Base-by-base conservation (phyloP, 2,797 vertebrate genomes). In the Hydrocynus forskahlii region DNA sequence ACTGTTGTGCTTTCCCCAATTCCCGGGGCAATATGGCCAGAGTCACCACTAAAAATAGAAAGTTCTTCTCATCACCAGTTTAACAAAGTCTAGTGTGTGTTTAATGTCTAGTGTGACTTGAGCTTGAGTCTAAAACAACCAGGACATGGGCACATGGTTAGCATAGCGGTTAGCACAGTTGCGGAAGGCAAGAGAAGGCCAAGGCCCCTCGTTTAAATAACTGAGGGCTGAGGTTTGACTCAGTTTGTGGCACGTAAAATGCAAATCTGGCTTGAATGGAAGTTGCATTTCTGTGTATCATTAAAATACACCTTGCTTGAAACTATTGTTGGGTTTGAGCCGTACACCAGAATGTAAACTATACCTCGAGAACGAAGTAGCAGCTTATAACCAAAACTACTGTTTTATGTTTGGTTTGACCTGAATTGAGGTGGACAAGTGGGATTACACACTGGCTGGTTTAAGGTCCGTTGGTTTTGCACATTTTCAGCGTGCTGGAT, bases 221-320 rank as follows among this genome's bases (percentile, higher is more conserved):
- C 17, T 1, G 7, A 25, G 9, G 14, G 21, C 48, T 17, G 4
- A 25, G 23, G 21, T 21, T 21, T 21, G 64, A 45, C n/a, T 35
- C 1, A 48, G 16, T 17, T 4, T 50, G 67, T 62, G 60, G 60
- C 13, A 62, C 23, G 5, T 29, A 5, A 48, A 43, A 9, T 21
- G 12, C n/a, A 52, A 45, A 70, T 70, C 21, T 4, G 12, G 3
- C 25, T 9, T 5, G 16, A 73, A 55, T 55, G 29, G 72, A 60
- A 43, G 72, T 35, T 35, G 35, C 35, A 35, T 35, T 35, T 35
- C 35, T 35, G 35, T 43, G 2, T 72, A 63, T 45, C 16, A 35
- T 40, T 57, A 29, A 79, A 79, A 70, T 29, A 10, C 29, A 75
- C 70, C 71, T 54, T 55, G 23, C 40, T 64, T 60, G 23, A 82